Evolutionary conservation across 2,113 vertebrate genomes (phyloP).

Genomic region (Perca fluviatilis): DNA sequence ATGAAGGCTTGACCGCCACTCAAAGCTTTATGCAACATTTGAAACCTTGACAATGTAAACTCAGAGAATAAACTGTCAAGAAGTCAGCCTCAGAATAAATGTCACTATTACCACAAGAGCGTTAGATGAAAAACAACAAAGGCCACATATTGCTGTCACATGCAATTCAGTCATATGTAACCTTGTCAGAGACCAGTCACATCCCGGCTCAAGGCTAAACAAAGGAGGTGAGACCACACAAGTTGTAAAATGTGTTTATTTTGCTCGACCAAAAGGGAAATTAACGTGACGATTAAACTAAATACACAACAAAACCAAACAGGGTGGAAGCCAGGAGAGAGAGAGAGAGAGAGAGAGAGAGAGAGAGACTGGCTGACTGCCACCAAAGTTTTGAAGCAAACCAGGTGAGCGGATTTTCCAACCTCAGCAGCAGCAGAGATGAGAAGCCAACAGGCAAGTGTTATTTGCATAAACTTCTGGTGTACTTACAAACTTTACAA

Average conservation of each 20-base stretch:
- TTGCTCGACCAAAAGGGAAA: neutral
- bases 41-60: constrained; percentile 49
- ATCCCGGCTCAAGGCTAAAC: no score
- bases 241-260: neutral
- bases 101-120: neutral
- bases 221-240: neutral
- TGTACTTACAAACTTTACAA: no score
- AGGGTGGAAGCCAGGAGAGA: no score
- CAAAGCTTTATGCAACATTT: constrained; percentile 17
- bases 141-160: neutral
- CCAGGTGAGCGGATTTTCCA: no score
- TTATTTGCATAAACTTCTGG: no score
- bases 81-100: constrained; percentile 26
- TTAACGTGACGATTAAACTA: neutral
- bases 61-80: constrained; percentile 1
- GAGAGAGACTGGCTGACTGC: no score
- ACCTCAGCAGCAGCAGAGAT: no score
- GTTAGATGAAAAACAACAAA: constrained; percentile 15
- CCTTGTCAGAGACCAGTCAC: neutral
- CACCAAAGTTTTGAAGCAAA: no score
- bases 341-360: no score
- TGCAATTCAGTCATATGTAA: neutral
- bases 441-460: no score
- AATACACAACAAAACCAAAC: neutral
- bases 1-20: constrained; percentile 14